Evolutionary conservation across 1,140 invertebrate species (phyloP), one percentile per base, ranked within the genome.

Genomic region (Lineus longissimus): DNA sequence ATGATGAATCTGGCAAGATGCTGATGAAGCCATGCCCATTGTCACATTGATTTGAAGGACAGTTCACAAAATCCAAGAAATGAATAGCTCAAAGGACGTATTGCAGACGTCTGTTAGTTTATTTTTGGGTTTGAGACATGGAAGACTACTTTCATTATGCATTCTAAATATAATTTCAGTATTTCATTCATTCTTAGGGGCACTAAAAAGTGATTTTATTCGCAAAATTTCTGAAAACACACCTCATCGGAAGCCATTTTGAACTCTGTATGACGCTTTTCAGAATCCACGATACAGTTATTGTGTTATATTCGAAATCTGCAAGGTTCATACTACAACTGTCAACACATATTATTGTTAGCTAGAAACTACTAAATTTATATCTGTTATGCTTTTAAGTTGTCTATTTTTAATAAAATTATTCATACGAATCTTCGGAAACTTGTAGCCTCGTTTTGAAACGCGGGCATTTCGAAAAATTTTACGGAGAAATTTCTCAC

Each of bases 211-310:
- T 6, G n/a, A 51, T 7, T 51, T 51, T 51, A n/a, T 51, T 51
- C 47, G 25, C 4, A 51, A 51, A 51, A 51, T 19, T 51, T n/a
- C n/a, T 6, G n/a, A 51, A 51, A 51, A 51, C 47, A 23, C 25
- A 51, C 47, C 47, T 51, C 47, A n/a, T 51, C 47, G 47, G 47
- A 51, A 51, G 47, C 47, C 47, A 51, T 51, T 19, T 51, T 51
- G 47, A 36, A 51, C n/a, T 51, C 19, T 23, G 47, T 51, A 27
- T 51, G 47, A n/a, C 6, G n/a, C 4, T n/a, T 15, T 36, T 36
- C 47, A n/a, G 4, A 23, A 51, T 7, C n/a, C 47, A 23, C 47
- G 47, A 27, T 23, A 23, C n/a, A 23, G 9, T 11, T 19, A 43
- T 43, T 43, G 11, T 19, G 40, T 19, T 43, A 13, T 43, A 43